phyloP scores from a whole-genome alignment of 2,113 vertebrate genomes.

The Polyodon spathula region DNA sequence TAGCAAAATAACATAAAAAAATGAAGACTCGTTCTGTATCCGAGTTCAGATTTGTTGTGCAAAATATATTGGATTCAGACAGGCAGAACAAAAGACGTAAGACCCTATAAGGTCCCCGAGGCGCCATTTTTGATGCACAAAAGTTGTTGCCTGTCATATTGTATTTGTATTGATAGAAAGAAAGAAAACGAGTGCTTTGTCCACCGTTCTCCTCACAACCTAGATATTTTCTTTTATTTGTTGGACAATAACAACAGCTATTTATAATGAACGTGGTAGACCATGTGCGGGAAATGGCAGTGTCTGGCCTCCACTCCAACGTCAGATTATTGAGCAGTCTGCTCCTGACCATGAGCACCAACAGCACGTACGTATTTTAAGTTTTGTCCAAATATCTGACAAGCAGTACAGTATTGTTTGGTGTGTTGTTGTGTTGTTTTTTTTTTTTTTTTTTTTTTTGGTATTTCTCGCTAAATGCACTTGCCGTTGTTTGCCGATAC shows the following conservation, averaged over 20 bases:
- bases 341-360: constrained; percentile 92
- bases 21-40: too few species aligned
- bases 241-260: not conserved
- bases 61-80: too few species aligned
- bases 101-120: constrained; percentile 13
- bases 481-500: too few species aligned
- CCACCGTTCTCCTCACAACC: not conserved
- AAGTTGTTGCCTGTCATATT: not conserved
- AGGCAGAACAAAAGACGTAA: not conserved
- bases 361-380: constrained; percentile 82
- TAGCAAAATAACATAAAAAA: too few species aligned
- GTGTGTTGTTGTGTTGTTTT: too few species aligned
- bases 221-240: not conserved
- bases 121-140: constrained; percentile 54
- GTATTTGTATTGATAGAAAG: not conserved
- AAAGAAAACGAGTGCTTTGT: not conserved
- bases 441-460: too few species aligned
- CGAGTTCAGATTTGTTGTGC: too few species aligned
- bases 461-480: too few species aligned
- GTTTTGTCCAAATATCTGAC: too few species aligned
- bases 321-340: constrained; percentile 90
- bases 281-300: constrained; percentile 91
- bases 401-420: too few species aligned
- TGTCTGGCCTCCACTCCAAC: constrained; percentile 91
- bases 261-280: constrained; percentile 78